These are phyloP conservation scores for Kuschelorhynchus macadamiae DNA, from an alignment of 2,888 invertebrate genomes.

Conservation along the genomic window DNA sequence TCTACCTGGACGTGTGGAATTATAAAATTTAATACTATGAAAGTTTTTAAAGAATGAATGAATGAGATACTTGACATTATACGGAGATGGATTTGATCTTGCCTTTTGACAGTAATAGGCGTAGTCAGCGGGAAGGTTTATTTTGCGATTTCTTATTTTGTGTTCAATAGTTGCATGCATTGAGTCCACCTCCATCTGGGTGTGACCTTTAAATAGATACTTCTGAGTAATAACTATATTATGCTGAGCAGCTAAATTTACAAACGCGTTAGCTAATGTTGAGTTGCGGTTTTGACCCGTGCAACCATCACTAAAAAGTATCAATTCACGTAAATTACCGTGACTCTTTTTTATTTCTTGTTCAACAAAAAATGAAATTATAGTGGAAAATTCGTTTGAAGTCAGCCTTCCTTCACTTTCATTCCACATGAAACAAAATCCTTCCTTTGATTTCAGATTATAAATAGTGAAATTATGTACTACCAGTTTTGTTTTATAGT, in stretches of 20 bases:
- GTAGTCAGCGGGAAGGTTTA: conserved; percentile 9
- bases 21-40: neutral
- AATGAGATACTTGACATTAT: conserved; percentile 11
- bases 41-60: conserved; percentile 2
- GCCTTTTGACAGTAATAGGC: conserved; percentile 7
- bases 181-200: conserved; percentile 16
- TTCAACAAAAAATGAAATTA: neutral
- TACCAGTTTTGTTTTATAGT: conserved; percentile 24
- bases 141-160: conserved; percentile 11
- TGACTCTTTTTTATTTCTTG: no score
- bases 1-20: conserved; percentile 13
- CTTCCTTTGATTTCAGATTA: conserved; percentile 42
- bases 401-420: conserved; percentile 16
- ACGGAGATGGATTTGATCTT: conserved; percentile 14
- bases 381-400: conserved; percentile 27
- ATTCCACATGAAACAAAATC: conserved; percentile 27
- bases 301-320: conserved; percentile 15
- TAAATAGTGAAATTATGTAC: conserved; percentile 31
- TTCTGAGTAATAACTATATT: conserved; percentile 13
- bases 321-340: conserved; percentile 9
- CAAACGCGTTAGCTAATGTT: conserved; percentile 5
- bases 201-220: conserved; percentile 14
- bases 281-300: no score
- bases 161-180: conserved; percentile 13
- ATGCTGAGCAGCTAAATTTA: conserved; percentile 9